Base-by-base conservation (phyloP, 2,888 invertebrate genomes). In the Eulithis prunata region DNA sequence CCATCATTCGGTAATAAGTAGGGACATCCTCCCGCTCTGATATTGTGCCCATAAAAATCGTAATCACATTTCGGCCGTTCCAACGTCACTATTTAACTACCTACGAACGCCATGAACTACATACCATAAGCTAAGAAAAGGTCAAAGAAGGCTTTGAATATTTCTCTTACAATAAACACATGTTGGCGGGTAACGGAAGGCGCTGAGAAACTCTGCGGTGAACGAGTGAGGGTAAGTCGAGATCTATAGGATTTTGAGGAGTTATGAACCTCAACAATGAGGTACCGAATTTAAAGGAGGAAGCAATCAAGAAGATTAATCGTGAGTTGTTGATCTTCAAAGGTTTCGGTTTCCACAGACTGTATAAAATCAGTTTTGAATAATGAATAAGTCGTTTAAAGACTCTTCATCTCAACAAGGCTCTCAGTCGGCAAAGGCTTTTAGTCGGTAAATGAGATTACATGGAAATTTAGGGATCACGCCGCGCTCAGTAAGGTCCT, bases 1-100 rank as follows among this genome's bases (percentile, higher is more conserved):
- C 75, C 78, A 73, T 71, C 71, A 72, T 72, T 70, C 62, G 66
- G 73, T 78, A 75, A 77, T 76, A 82, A 80, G 76, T 78, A 77
- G 76, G 75, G 73, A 80, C 82, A 79, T 81, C 80, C 82, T 79
- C 75, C 66, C 69, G 68, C 70, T 13, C 67, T 54, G 66, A 66
- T 70, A 71, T 69, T 70, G 68, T 70, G 70, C 66, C 65, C 69
- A 75, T 75, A 73, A 73, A 71, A 75, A 71, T 71, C 56, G 67
- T 71, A 72, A 75, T 73, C 66, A 46, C 71, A 70, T 72, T 75
- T 71, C 64, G 62, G 46, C 51, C 66, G 64, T 69, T 69, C 43
- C 38, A 21, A 38, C 52, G 58, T 52, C 41, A 56, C 45, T 52
- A 38, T 53, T 47, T 21, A 56, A 49, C 55, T 41, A 41, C 41